Evolutionary conservation across 2,113 vertebrate genomes (phyloP), one percentile per base, ranked within the genome.

Genomic region (Aythya baeri): DNA sequence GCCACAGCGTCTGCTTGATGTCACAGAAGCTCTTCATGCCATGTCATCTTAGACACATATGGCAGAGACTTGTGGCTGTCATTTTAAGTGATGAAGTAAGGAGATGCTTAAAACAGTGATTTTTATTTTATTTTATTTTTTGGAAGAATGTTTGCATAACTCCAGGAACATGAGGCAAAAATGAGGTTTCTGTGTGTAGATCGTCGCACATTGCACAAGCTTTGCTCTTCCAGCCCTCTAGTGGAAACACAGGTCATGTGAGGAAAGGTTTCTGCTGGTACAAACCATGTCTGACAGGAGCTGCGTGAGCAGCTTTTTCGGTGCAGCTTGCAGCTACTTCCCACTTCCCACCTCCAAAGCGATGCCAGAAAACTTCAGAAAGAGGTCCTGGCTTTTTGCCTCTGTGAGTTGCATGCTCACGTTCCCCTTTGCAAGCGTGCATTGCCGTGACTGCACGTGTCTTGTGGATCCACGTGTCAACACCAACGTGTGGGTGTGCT

Each of bases 191-290:
- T 80, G 2, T 7, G 1, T 5, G 12, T 34, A 18, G 32, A 17
- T 34, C 32, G 10, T 4, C 34, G 31, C 61, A 50, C 20, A 12
- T 52, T 49, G 34, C 41, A 62, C 38, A 83, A 78, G 52, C 38
- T 92, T 93, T 86, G 88, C 76, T 80, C 92, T 72, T 78, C 86
- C 80, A 91, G 88, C 94, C 95, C 94, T 93, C 95, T 97, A 95
- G 94, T 97, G 91, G 92, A 93, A 88, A 88, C 7, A 38, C 16
- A 78, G 73, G 14, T 20, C n/a, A 8, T 8, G 58, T 14, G 15
- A 78, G 10, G 27, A 88, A 62, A 86, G 6, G 8, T 57, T 88
- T 80, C 38, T 38, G 22, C 38, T 34, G 31, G 8, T 43, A 25
- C 32, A 55, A 86, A 38, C 0, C 0, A 1, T 9, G 1, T 49